Evolutionary conservation across 2,113 vertebrate species (phyloP).

Genomic region (Aegithalos caudatus): DNA sequence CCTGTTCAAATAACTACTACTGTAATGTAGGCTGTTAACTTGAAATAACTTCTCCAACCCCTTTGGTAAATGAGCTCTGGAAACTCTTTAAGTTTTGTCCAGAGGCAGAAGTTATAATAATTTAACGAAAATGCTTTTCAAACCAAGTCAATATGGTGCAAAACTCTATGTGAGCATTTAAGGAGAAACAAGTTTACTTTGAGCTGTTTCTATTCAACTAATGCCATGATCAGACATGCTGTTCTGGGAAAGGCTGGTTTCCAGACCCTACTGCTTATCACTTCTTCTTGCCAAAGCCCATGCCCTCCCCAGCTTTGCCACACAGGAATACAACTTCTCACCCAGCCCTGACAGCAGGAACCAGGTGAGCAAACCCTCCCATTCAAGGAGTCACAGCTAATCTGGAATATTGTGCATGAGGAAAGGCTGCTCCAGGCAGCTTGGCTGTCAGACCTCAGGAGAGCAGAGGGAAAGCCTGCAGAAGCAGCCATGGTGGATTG

Average conservation of each 20-base stretch:
- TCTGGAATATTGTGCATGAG: background rate
- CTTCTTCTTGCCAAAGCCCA: background rate
- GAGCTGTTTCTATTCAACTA: background rate
- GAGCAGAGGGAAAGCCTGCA: background rate
- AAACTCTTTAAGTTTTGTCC: background rate
- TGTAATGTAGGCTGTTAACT: slow-evolving; percentile 41
- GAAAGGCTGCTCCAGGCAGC: background rate
- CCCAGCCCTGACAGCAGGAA: background rate
- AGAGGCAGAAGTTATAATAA: background rate
- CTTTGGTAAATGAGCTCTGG: slow-evolving; percentile 35
- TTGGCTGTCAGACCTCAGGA: background rate
- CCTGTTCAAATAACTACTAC: slow-evolving; percentile 58
- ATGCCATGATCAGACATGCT: background rate
- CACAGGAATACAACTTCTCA: background rate
- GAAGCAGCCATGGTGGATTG: rapidly evolving
- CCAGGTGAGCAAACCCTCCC: background rate
- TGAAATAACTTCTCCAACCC: slow-evolving; percentile 23
- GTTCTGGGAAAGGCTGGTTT: background rate
- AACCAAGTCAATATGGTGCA: background rate
- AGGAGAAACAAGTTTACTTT: background rate
- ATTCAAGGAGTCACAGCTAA: background rate
- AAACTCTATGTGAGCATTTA: background rate
- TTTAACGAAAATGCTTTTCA: background rate
- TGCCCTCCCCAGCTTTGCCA: background rate
- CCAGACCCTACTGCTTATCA: background rate